Evolutionary conservation across 1,140 invertebrate genomes (phyloP).

Genomic region (Drosophila parvula): DNA sequence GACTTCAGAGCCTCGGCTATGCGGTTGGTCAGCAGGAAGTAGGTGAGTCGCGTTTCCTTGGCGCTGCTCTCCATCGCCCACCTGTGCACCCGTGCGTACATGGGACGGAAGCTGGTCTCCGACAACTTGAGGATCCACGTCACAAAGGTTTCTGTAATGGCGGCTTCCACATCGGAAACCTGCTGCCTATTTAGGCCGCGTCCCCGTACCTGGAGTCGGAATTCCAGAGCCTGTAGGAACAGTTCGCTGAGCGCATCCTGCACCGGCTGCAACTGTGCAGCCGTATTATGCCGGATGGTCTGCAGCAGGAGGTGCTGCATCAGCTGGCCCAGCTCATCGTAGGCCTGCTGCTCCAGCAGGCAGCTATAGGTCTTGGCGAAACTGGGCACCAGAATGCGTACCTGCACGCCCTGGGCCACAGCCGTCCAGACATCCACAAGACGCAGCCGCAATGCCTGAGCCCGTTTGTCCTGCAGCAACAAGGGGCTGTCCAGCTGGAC

Average conservation of each 20-base stretch:
- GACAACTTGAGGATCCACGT: slow-evolving; percentile 93
- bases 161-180: slow-evolving; percentile 86
- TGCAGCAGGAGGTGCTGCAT: slow-evolving; percentile 89
- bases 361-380: slow-evolving; percentile 88
- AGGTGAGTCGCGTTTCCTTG: slow-evolving; percentile 75
- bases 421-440: slow-evolving; percentile 88
- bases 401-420: slow-evolving; percentile 88
- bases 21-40: slow-evolving; percentile 88
- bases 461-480: slow-evolving; percentile 84
- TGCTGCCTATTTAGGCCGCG: slow-evolving; percentile 51
- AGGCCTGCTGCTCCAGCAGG: slow-evolving; percentile 87
- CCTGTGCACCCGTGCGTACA: slow-evolving; percentile 94
- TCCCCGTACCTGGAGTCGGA: slow-evolving; percentile 85
- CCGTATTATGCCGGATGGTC: slow-evolving; percentile 87
- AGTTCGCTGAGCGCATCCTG: slow-evolving; percentile 89
- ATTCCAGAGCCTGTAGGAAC: slow-evolving; percentile 91
- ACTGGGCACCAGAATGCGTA: slow-evolving; percentile 91
- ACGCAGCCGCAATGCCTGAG: slow-evolving; percentile 86
- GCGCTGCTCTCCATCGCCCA: slow-evolving; percentile 89
- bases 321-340: slow-evolving; percentile 87
- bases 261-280: slow-evolving; percentile 87
- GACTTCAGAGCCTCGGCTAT: slow-evolving; percentile 93
- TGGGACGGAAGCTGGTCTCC: slow-evolving; percentile 93
- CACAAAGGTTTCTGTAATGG: slow-evolving; percentile 90
- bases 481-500: slow-evolving; percentile 59